These are phyloP conservation scores for Chelon labrosus DNA, from an alignment of 2,797 vertebrate species.

Conservation along the genomic window DNA sequence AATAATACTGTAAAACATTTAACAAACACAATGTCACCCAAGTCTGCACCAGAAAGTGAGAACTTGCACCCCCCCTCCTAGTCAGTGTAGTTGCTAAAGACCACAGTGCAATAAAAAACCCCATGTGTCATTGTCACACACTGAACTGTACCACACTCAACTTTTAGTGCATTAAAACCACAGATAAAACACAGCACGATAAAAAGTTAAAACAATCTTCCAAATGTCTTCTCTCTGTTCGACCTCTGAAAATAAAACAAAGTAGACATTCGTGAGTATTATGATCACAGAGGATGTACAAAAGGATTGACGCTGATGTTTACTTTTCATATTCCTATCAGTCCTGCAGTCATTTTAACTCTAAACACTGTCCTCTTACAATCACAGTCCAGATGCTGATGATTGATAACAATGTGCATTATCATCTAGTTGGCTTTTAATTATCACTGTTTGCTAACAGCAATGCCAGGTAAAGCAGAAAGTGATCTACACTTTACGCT, in stretches of 20 bases:
- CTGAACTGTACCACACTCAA: neutral
- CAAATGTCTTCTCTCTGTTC: neutral
- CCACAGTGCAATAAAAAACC: neutral
- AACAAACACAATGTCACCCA: neutral
- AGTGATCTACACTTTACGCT: neutral
- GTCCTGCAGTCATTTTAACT: neutral
- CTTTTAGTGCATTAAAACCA: conserved; percentile 47
- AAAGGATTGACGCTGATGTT: neutral
- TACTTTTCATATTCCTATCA: neutral
- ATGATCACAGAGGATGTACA: neutral
- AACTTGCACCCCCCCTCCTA: neutral
- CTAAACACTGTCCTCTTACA: neutral
- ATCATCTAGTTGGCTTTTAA: neutral
- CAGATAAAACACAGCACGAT: conserved; percentile 19
- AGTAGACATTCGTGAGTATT: neutral
- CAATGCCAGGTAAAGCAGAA: neutral
- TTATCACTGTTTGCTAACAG: neutral
- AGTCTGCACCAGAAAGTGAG: neutral
- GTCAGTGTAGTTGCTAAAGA: neutral
- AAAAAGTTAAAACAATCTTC: conserved; percentile 13
- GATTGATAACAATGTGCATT: neutral
- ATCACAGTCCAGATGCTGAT: neutral
- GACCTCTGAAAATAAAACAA: conserved; percentile 33
- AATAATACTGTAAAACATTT: neutral
- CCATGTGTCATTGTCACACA: neutral